phyloP scores from a whole-genome alignment of 2,888 invertebrate species.

The Priocnemis perturbator region DNA sequence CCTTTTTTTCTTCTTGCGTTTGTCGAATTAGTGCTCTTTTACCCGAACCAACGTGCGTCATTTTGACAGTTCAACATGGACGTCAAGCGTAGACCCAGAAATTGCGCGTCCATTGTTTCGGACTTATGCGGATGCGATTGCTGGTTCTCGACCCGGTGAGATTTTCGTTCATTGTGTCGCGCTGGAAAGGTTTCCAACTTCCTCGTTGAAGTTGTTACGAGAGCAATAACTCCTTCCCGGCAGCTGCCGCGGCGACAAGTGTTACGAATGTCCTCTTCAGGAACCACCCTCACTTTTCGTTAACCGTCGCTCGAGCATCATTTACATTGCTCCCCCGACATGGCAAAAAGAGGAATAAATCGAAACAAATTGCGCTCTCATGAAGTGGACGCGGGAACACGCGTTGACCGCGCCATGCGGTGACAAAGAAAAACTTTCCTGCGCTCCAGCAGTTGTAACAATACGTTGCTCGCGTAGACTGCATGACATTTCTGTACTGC shows the following conservation, averaged over 20 bases:
- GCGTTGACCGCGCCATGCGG: no score
- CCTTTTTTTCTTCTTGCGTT: no score
- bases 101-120: neutral
- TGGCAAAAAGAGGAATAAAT: slow-evolving; percentile 27
- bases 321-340: slow-evolving; percentile 34
- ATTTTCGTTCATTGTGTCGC: slow-evolving; percentile 28
- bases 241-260: slow-evolving; percentile 57
- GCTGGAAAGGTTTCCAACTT: slow-evolving; percentile 41
- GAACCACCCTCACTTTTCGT: slow-evolving; percentile 42
- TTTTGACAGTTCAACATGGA: no score
- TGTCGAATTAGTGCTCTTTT: no score
- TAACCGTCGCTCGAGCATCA: slow-evolving; percentile 22
- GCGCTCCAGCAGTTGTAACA: no score
- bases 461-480: no score
- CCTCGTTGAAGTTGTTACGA: slow-evolving; percentile 45
- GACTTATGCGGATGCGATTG: neutral
- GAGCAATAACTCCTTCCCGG: slow-evolving; percentile 53
- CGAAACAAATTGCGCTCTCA: slow-evolving; percentile 3
- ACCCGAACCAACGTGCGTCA: no score
- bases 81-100: neutral
- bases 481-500: no score
- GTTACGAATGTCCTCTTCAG: slow-evolving; percentile 57
- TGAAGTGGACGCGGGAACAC: no score
- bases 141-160: neutral
- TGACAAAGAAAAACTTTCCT: no score